Conservation (phyloP, 2,888 invertebrate genomes). For the Sesamia inferens region DNA sequence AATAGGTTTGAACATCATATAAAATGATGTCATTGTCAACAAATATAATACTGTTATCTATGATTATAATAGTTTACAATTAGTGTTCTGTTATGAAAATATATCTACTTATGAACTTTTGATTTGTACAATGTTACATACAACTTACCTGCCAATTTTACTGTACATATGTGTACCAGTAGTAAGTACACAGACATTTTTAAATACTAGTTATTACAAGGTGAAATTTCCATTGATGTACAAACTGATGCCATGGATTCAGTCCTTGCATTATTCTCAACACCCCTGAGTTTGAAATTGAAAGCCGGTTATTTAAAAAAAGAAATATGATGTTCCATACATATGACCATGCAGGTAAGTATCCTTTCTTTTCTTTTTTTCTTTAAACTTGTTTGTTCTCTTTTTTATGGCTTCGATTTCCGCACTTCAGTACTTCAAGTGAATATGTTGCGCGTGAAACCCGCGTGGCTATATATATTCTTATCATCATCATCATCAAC, state of each 20-base stretch:
- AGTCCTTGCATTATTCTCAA: neutral
- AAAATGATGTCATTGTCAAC: conserved; percentile 21
- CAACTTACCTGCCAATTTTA: neutral
- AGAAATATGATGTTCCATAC: neutral
- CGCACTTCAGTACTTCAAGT: no score
- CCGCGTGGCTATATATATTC: no score
- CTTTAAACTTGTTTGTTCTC: no score
- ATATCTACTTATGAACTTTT: neutral
- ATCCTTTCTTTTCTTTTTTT: no score
- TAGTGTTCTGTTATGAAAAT: conserved; percentile 12
- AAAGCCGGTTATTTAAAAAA: neutral
- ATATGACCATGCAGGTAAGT: neutral
- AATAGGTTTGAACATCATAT: conserved; percentile 21
- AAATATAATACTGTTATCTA: conserved; percentile 26
- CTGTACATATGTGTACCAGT: neutral
- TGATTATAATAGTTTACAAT: conserved; percentile 22
- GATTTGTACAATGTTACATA: conserved; percentile 2
- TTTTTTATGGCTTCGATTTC: no score
- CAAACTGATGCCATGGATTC: neutral
- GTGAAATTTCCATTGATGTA: neutral
- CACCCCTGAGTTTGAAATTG: neutral
- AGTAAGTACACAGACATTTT: neutral
- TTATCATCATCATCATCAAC: no score
- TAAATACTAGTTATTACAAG: neutral
- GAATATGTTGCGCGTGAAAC: no score